Base-by-base conservation (phyloP, 1,140 invertebrate genomes). In the Hycleus cichorii region DNA sequence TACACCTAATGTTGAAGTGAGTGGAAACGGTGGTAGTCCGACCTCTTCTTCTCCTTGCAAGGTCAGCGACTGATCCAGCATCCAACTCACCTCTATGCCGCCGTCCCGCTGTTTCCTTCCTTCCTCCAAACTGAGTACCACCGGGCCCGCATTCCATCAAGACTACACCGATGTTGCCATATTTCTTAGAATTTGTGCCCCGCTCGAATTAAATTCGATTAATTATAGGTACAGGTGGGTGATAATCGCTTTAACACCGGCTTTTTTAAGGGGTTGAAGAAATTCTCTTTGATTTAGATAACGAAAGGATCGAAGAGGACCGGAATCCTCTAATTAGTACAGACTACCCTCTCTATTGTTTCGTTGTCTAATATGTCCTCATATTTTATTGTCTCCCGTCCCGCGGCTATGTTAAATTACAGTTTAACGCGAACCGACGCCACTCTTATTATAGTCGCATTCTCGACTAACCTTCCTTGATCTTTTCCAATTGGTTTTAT, bases 31-130 rank as follows among this genome's bases (percentile, higher is more conserved):
- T 53, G 32, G 51, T 53, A 38, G 25, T 53, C 42, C 51, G 40
- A 11, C 11, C 11, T 42, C 52, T 62, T 62, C 59, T 60, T 66
- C 63, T 69, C 64, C 68, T 69, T 66, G 66, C 68, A 70, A 70
- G 68, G 68, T 70, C 68, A 70, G 68, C 68, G 68, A 70, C 68
- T 70, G 66, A 68, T 70, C 68, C 66, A 65, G 65, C 65, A 67
- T 64, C 63, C 62, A 57, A 58, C 62, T 12, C 65, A 65, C 62
- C 63, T 64, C 62, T 62, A 59, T 52, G 54, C 60, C 44, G 51
- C 57, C 59, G 59, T 52, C 63, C 54, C 65, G 58, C 60, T 53
- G 58, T 60, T 64, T 66, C 62, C 64, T 63, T 62, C 65, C 63
- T 63, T 64, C 64, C 60, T 66, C 58, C 49, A 47, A 38, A 38